Base-by-base conservation (phyloP, 2,888 invertebrate genomes). In the Sesia bembeciformis region DNA sequence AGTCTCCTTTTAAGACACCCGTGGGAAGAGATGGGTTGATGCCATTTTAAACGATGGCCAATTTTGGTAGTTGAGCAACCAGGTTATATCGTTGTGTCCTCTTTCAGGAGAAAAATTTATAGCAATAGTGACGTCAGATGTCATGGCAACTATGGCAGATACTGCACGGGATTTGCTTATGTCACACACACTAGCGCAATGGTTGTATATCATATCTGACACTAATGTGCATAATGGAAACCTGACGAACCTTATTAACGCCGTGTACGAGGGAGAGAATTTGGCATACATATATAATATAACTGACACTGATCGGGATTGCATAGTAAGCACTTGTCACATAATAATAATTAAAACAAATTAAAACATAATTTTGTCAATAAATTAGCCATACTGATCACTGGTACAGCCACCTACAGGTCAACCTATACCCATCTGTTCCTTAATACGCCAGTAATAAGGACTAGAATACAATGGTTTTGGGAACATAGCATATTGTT, bases 131-230 rank as follows among this genome's bases (percentile, higher is more conserved):
- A 90, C 90, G 4, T 81, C 89, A 8, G 91, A 92, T 39, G 86
- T 92, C 52, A 90, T 93, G 70, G 88, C 91, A 7, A 90, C 91
- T 0, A 90, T 95, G 61, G 92, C 94, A 68, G 93, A 94, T 67
- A 91, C 92, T 3, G 94, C 94, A 0, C 92, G 93, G 51, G 84
- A 90, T 0, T 76, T 93, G 53, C 82, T 88, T 43, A 91, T 96
- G 90, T 92, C 94, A 0, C 91, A 93, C 66, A 93, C 94, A 0
- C 90, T 86, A 63, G 94, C 93, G 59, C 95, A 96, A 70, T 96
- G 96, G 96, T 74, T 96, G n/a, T 96, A 94, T 71, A 87, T 96
- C 43, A 85, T 96, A 53, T 90, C 94, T 0, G 93, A 94, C 56
- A 92, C 91, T 0, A 79, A 90, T 55, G 69, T 65, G 0, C 77